Evolutionary conservation across 2,113 vertebrate genomes (phyloP).

Genomic region (Phalacrocorax pelagicus): DNA sequence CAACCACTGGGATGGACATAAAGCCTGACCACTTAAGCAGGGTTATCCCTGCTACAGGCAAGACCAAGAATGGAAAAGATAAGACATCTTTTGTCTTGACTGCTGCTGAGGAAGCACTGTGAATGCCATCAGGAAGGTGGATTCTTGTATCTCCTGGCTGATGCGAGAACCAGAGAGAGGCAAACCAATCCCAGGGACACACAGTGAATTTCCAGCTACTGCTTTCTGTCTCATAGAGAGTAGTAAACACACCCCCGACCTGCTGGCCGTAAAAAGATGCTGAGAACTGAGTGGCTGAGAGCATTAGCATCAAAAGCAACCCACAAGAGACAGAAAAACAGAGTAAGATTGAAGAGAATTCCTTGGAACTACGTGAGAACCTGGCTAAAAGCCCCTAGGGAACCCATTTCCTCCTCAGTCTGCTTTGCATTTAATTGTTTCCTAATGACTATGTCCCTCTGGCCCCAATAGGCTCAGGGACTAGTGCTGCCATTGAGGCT

Average conservation of each 20-base stretch:
- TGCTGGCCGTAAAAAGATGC: slow-evolving; percentile 13
- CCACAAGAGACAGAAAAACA: slow-evolving; percentile 1
- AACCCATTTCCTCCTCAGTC: slow-evolving; percentile 42
- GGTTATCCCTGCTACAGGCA: neutral
- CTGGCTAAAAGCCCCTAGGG: slow-evolving; percentile 8
- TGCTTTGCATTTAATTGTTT: slow-evolving; percentile 53
- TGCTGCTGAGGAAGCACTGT: neutral
- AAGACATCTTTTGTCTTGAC: neutral
- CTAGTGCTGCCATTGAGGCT: neutral
- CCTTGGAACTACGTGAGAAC: slow-evolving; percentile 32
- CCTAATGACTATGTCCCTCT: slow-evolving; percentile 25
- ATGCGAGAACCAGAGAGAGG: neutral
- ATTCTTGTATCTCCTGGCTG: neutral
- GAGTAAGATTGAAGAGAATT: slow-evolving; percentile 17
- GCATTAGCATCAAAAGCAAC: neutral
- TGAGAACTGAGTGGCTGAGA: slow-evolving; percentile 4
- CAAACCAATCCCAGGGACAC: neutral
- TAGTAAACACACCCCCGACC: neutral
- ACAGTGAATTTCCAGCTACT: neutral
- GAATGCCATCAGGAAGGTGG: neutral
- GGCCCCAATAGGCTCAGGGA: neutral
- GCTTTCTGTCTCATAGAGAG: neutral
- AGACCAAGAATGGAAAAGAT: neutral
- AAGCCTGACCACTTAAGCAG: neutral
- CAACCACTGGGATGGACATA: neutral